Evolutionary conservation across 2,113 vertebrate species (phyloP).

Genomic region (Toxostoma redivivum): DNA sequence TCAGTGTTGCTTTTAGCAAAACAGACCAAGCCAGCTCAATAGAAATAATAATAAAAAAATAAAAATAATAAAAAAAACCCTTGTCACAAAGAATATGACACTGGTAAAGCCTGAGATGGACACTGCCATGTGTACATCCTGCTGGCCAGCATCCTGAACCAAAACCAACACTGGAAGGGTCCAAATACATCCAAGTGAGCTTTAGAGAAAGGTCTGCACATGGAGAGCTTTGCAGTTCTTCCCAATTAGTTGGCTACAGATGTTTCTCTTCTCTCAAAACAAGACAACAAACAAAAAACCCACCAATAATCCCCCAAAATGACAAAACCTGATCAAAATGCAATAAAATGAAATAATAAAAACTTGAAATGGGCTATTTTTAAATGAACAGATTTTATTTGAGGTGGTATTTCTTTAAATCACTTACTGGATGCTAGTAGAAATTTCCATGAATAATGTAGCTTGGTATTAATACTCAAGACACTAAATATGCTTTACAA

Average conservation of each 20-base stretch:
- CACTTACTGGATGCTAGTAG: not conserved
- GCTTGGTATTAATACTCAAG: not conserved
- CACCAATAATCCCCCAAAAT: not conserved
- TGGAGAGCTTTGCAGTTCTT: not conserved
- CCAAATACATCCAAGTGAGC: not conserved
- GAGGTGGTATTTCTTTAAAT: not conserved
- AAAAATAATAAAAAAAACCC: too few relatives aligned
- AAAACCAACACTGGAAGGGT: not conserved
- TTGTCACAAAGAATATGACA: not conserved
- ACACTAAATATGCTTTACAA: not conserved
- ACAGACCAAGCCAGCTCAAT: not conserved
- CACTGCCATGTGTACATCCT: accelerated
- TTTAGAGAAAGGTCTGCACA: not conserved
- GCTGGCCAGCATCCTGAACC: not conserved
- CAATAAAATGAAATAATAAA: not conserved
- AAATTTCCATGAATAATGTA: not conserved
- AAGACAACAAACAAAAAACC: accelerated
- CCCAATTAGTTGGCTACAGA: accelerated
- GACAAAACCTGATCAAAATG: not conserved
- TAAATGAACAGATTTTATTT: not conserved
- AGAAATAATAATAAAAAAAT: not conserved
- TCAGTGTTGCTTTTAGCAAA: not conserved
- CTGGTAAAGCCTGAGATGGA: not conserved
- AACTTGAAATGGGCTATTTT: not conserved
- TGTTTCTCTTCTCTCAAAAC: not conserved